Conservation (phyloP, 2,113 vertebrate genomes). For the Neolamprologus variostigma region DNA sequence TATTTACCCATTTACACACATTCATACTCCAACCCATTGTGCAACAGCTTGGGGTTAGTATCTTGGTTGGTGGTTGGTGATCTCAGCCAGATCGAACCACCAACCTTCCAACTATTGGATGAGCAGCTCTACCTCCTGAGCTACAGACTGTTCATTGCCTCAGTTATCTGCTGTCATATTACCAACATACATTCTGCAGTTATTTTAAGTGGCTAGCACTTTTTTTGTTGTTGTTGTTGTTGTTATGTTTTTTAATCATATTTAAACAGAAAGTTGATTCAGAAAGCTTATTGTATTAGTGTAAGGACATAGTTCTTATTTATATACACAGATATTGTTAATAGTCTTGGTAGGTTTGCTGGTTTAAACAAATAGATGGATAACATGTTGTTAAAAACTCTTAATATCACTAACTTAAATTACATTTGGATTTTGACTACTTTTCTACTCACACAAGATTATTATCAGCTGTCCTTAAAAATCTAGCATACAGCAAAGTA, state of each 20-base stretch:
- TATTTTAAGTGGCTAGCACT: not conserved
- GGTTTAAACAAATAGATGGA: not conserved
- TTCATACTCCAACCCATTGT: rapidly evolving
- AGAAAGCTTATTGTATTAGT: not conserved
- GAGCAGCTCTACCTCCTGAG: not conserved
- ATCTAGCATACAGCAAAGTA: not conserved
- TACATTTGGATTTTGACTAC: not conserved
- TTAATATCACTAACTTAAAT: not conserved
- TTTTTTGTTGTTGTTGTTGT: not conserved
- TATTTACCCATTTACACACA: not conserved
- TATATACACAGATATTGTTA: not conserved
- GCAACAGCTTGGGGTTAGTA: not conserved
- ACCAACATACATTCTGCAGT: not conserved
- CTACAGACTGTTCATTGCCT: not conserved
- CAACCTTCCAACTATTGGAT: not conserved
- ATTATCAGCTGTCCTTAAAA: not conserved
- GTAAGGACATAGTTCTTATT: not conserved
- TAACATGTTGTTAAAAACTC: not conserved
- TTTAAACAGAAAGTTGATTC: not conserved
- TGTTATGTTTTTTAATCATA: not conserved
- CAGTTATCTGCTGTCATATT: not conserved
- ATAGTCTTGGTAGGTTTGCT: not conserved
- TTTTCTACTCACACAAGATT: not conserved
- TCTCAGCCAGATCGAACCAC: not conserved
- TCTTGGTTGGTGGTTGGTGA: not conserved